phyloP scores from a whole-genome alignment of 2,113 vertebrate species.

The Amphilophus citrinellus region DNA sequence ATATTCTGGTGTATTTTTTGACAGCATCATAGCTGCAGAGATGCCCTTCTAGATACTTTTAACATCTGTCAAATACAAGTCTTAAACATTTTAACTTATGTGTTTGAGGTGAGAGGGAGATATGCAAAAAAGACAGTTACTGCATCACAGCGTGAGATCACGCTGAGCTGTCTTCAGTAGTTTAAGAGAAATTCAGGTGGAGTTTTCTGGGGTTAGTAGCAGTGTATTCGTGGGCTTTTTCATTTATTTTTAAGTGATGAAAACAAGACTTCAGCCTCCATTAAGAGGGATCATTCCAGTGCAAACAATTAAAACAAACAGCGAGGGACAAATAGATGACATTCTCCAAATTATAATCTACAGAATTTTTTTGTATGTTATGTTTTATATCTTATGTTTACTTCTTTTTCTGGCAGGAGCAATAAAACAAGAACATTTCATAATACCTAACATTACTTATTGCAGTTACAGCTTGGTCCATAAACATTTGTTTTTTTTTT shows the following conservation, averaged over 20 bases:
- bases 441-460: too few species aligned
- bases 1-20: not conserved
- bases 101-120: constrained; percentile 19
- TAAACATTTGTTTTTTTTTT: too few species aligned
- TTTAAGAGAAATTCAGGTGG: constrained; percentile 39
- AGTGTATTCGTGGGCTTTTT: not conserved
- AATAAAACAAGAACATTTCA: too few species aligned
- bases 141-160: constrained; percentile 48
- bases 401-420: too few species aligned
- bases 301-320: not conserved
- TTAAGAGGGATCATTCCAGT: not conserved
- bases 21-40: not conserved
- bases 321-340: not conserved
- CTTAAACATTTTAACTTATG: not conserved
- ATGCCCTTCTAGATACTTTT: not conserved
- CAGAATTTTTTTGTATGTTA: too few species aligned
- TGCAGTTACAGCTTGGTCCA: too few species aligned
- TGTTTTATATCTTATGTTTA: too few species aligned
- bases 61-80: constrained; percentile 1
- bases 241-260: not conserved
- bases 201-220: not conserved
- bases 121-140: not conserved
- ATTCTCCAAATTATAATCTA: too few species aligned
- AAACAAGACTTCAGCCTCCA: not conserved
- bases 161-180: constrained; percentile 25